phyloP scores from a whole-genome alignment of 92 coral and sea anemone genomes.

The Isaurus tuberculatus region DNA sequence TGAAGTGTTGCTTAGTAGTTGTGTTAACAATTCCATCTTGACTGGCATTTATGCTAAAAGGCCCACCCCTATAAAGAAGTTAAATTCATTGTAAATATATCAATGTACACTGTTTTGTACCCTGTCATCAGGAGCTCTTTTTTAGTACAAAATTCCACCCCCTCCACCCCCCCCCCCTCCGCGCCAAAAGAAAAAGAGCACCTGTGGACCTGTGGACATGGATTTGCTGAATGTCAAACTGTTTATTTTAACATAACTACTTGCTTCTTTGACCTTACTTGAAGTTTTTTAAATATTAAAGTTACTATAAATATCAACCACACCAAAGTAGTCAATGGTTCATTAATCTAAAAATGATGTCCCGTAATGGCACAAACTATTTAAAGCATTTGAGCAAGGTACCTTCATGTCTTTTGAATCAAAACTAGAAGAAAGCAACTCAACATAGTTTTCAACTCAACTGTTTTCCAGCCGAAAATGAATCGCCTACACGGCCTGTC shows the following conservation, averaged over 20 bases:
- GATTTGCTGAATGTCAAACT: constrained; percentile 42
- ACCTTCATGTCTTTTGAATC: constrained; percentile 46
- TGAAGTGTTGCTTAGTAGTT: constrained; percentile 48
- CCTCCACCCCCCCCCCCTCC: constrained; percentile 1
- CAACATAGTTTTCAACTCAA: constrained; percentile 45
- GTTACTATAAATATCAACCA: constrained; percentile 8
- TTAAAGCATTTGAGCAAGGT: constrained; percentile 44
- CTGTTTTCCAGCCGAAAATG: constrained; percentile 43
- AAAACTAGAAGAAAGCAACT: constrained; percentile 45
- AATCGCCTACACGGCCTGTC: constrained; percentile 44
- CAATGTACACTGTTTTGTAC: constrained; percentile 13
- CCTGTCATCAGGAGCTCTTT: constrained; percentile 15
- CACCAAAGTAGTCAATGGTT: constrained; percentile 16
- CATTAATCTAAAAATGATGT: constrained; percentile 41
- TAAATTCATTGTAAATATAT: constrained; percentile 6
- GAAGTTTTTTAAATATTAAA: constrained; percentile 9
- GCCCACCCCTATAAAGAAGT: constrained; percentile 9
- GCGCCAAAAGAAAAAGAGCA: constrained; percentile 11
- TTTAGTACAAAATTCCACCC: background rate
- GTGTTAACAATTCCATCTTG: constrained; percentile 40
- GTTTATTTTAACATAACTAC: constrained; percentile 46
- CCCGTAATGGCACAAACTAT: constrained; percentile 47
- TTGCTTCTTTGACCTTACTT: constrained; percentile 13
- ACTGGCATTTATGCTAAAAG: constrained; percentile 46
- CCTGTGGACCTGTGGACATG: constrained; percentile 32